Base-by-base conservation (phyloP, 2,797 vertebrate species). In the Chelmon rostratus region DNA sequence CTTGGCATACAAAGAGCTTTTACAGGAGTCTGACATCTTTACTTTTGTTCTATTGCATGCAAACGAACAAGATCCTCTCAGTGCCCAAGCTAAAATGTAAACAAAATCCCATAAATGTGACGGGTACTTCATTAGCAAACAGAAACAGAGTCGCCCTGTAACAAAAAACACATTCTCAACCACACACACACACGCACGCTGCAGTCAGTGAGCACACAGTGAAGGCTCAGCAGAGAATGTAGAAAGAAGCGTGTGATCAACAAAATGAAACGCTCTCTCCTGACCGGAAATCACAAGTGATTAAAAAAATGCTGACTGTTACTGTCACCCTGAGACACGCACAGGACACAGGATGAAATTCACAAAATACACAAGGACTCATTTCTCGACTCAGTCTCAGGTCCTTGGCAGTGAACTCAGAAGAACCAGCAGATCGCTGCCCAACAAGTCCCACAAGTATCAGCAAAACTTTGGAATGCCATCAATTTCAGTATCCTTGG, bases 71-170 rank as follows among this genome's bases (percentile, higher is more conserved):
- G 25, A 21, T 28, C 25, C 35, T 56, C 40, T 62, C 21, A 1
- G 37, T 23, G 25, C 18, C n/a, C 2, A 15, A 49, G 40, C n/a
- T 71, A 15, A 38, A 72, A 38, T 66, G 19, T 49, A 57, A 75
- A 54, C 47, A 62, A 35, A 25, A n/a, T 23, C 28, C 53, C n/a
- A 18, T 38, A 76, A 76, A 78, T n/a, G 18, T 54, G 62, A 42
- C 76, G 46, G 49, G 21, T 35, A 23, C 28, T 37, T 61, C 59
- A 75, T 68, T 66, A 68, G 61, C 44, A 61, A 67, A 68, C 9
- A 46, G 71, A 64, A 46, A 77, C 8, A 59, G 37, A 73, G 16
- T 19, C 16, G 0, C 6, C 25, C 19, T 40, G 44, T 53, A 25
- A 69, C 21, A 63, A 28, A 67, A 23, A 53, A 37, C 62, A 64